phyloP scores from a whole-genome alignment of 1,140 invertebrate species.

The Microplitis demolitor region DNA sequence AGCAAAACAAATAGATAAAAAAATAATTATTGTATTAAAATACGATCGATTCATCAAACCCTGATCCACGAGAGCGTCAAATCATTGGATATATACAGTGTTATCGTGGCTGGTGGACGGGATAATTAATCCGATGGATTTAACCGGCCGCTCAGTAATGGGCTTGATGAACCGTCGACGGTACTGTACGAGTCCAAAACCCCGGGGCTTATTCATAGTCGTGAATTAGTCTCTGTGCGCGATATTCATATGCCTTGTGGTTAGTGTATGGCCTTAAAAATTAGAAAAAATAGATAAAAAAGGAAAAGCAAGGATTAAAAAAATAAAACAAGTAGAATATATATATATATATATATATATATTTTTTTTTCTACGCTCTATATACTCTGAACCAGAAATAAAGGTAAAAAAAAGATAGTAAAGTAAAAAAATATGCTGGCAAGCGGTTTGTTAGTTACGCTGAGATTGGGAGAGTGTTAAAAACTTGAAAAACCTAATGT shows the following conservation, averaged over 20 bases:
- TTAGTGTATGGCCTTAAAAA: not conserved
- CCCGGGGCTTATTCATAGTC: conserved; percentile 34
- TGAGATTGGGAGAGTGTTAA: not conserved
- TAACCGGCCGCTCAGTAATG: conserved; percentile 35
- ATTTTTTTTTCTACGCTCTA: not conserved
- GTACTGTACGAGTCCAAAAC: conserved; percentile 28
- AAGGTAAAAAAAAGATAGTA: too few species aligned
- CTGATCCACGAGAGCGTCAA: conserved; percentile 16
- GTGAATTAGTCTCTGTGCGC: conserved; percentile 32
- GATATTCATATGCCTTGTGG: conserved; percentile 31
- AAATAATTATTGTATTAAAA: not conserved
- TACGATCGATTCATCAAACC: conserved; percentile 1
- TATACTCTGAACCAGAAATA: not conserved
- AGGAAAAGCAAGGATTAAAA: not conserved
- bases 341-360: not conserved
- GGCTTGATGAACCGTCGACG: conserved; percentile 38
- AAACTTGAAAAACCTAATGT: not conserved
- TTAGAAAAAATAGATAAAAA: not conserved
- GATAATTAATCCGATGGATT: conserved; percentile 40
- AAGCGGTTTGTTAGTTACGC: not conserved
- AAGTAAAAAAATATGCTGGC: not conserved
- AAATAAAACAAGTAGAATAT: not conserved
- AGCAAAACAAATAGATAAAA: not conserved
- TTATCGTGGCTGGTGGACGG: conserved; percentile 33
- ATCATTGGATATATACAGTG: conserved; percentile 11